phyloP scores from a whole-genome alignment of 2,888 invertebrate species.

The Acanthosepion esculentum region DNA sequence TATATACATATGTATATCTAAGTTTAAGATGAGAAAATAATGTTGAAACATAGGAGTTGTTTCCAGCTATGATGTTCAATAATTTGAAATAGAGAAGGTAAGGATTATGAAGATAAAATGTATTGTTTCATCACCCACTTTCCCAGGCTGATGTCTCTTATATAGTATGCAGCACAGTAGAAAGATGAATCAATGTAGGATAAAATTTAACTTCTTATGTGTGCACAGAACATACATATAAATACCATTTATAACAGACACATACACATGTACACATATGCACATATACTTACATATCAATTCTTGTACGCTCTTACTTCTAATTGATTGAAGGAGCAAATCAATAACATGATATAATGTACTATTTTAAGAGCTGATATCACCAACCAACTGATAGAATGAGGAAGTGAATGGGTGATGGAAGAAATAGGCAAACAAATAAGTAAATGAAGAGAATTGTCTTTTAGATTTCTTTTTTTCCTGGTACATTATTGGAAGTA shows the following conservation, averaged over 20 bases:
- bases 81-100: neutral
- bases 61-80: neutral
- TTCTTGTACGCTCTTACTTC: neutral
- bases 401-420: neutral
- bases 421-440: neutral
- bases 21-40: neutral
- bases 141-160: neutral
- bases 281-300: neutral
- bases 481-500: neutral
- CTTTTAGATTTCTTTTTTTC: neutral
- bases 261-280: neutral
- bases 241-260: neutral
- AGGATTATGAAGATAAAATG: neutral
- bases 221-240: neutral
- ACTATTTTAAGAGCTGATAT: slow-evolving; percentile 33
- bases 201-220: slow-evolving; percentile 33
- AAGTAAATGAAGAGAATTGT: neutral
- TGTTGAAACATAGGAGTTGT: neutral
- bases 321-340: slow-evolving; percentile 20
- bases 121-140: neutral
- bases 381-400: neutral
- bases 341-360: slow-evolving; percentile 33
- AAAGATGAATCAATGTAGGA: neutral
- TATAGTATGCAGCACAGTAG: neutral
- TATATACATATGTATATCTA: neutral